These are phyloP conservation scores for Gryllus bimaculatus DNA, from an alignment of 1,140 invertebrate genomes.

Conservation along the genomic window DNA sequence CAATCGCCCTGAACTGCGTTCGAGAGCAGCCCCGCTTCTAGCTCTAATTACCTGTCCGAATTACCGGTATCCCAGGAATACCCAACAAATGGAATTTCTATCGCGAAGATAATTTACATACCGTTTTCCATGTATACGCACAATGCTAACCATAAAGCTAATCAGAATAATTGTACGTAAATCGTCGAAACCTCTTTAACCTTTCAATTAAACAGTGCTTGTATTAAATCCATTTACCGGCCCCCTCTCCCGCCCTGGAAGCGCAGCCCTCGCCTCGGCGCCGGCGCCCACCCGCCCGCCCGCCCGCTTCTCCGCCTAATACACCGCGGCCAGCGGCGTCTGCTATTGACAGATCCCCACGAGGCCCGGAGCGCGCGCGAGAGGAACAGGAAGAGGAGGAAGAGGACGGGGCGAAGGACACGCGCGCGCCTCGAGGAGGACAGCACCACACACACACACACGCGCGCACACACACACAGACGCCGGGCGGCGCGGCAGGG, in stretches of 20 bases:
- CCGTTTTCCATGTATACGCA: background rate
- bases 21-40: background rate
- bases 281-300: no score
- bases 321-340: background rate
- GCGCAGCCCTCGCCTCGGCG: no score
- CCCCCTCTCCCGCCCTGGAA: no score
- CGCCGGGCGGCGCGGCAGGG: no score
- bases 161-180: conserved; percentile 5
- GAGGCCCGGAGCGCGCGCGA: background rate
- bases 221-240: background rate
- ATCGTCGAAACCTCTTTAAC: background rate
- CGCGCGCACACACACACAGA: background rate
- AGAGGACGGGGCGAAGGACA: background rate
- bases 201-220: background rate
- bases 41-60: background rate
- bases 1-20: no score
- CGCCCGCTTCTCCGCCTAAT: background rate
- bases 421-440: background rate
- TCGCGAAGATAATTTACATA: background rate
- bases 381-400: background rate
- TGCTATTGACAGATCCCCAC: background rate
- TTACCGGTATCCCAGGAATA: background rate
- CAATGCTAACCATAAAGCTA: background rate
- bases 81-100: background rate
- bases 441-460: background rate